Evolutionary conservation across 2,888 invertebrate species (phyloP).

Genomic region (Pristionchus arcanus): DNA sequence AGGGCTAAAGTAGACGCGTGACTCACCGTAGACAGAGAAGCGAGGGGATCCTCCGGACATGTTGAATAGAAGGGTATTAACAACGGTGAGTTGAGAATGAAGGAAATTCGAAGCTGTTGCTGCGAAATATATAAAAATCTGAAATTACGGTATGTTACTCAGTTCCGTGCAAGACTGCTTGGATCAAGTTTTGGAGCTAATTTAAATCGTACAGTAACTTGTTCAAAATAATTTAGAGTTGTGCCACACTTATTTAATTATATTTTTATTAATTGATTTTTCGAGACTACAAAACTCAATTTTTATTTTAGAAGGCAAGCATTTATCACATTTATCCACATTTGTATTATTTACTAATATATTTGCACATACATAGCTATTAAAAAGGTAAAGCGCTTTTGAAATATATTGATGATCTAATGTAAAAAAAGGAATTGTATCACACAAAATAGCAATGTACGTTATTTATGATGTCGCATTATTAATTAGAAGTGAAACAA

Average conservation of each 20-base stretch:
- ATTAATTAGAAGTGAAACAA: too few relatives aligned
- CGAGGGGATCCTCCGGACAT: constrained; percentile 57
- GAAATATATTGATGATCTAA: too few relatives aligned
- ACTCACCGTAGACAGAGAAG: constrained; percentile 64
- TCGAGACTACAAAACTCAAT: not conserved
- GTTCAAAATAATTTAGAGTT: not conserved
- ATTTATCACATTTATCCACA: too few relatives aligned
- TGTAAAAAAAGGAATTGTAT: too few relatives aligned
- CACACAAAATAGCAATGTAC: too few relatives aligned
- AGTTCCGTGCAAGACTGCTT: not conserved
- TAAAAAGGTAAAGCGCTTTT: too few relatives aligned
- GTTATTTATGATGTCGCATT: too few relatives aligned
- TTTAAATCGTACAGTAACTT: not conserved
- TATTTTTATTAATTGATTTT: not conserved
- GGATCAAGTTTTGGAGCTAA: not conserved
- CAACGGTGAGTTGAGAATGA: constrained; percentile 14
- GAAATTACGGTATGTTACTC: not conserved
- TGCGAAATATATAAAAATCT: not conserved
- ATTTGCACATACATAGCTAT: too few relatives aligned
- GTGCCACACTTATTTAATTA: not conserved
- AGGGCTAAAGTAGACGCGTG: not conserved
- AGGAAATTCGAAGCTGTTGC: not conserved
- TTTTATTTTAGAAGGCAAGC: too few relatives aligned
- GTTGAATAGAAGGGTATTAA: constrained; percentile 22
- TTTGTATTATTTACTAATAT: too few relatives aligned